phyloP scores from a whole-genome alignment of 2,888 invertebrate genomes.

The Chaetogeoica ovagalla region DNA sequence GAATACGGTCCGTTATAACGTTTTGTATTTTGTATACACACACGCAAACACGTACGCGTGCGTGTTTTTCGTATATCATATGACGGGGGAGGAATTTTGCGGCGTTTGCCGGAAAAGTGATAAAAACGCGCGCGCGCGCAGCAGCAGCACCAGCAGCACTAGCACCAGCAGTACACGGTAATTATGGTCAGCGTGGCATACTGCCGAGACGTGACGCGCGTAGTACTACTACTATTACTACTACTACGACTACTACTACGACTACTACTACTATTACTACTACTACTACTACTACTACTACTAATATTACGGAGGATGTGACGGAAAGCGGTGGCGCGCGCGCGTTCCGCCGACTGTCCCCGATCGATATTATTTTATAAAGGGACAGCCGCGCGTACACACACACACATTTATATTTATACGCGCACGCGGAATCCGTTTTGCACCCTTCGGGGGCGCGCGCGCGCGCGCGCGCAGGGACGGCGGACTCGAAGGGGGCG shows the following conservation, averaged over 20 bases:
- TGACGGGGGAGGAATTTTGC: background rate
- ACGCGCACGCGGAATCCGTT: background rate
- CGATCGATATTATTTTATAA: conserved; percentile 10
- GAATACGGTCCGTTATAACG: too few species aligned
- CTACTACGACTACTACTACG: too few species aligned
- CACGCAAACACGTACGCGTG: too few species aligned
- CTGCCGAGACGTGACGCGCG: background rate
- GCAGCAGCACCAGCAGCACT: too few species aligned
- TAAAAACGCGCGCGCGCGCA: background rate
- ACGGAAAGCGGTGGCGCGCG: conserved; percentile 28
- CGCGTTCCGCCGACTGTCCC: background rate
- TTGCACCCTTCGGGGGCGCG: conserved; percentile 8
- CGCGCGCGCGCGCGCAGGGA: background rate
- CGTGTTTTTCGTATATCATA: background rate
- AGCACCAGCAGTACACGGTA: background rate
- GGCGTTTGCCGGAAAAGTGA: background rate
- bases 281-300: too few species aligned
- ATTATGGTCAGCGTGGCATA: conserved; percentile 32
- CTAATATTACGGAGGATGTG: too few species aligned
- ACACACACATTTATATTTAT: too few species aligned
- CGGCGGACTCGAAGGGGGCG: background rate
- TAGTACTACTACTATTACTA: too few species aligned
- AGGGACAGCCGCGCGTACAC: background rate
- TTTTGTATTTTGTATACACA: too few species aligned
- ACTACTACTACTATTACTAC: too few species aligned